Evolutionary conservation across 2,113 vertebrate genomes (phyloP), one percentile per base, ranked within the genome.

Genomic region (Meleagris gallopavo): DNA sequence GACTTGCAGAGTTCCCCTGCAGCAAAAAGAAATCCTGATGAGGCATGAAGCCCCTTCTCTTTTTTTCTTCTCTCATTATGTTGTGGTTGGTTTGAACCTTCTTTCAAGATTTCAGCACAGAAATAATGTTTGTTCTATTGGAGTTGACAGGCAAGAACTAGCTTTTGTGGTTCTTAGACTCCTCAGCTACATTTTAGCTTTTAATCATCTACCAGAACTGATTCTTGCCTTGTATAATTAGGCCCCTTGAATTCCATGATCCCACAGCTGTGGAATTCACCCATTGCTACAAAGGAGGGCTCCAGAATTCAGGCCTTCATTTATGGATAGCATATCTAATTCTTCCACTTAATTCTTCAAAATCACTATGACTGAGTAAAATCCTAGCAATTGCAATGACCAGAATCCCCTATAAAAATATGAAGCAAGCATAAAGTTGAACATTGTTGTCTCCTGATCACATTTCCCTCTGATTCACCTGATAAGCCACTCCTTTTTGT

Each of bases 151-250:
- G 83, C 78, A 94, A 81, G 80, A 69, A 78, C 79, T 91, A 78
- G 88, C 61, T 93, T 91, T 91, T 88, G 89, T 95, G 76, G 64
- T 75, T 97, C 82, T 75, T 92, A 40, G 90, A 74, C 72, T 86
- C 24, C 55, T 89, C n/a, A n/a, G 64, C 55, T 81, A 91, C 13
- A 0, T 77, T 88, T 61, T 67, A 80, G 82, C 67, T 94, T 94
- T 95, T 93, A 92, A 91, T 94, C 69, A 88, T 93, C 82, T 85
- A 88, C 55, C 20, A 89, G 64, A 91, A 50, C 67, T 50, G 69
- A 91, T 77, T 96, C 60, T 89, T 94, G 87, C 87, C 50, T 77
- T 83, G 32, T 83, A 16, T 80, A 91, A 94, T 93, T 89, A 78
- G 79, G 61, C 52, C 34, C n/a, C 75, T 73, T 88, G 55, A 88